A percentile compares a stretch with the other conserved stretches of the same genome.
Conservation (phyloP, 2,888 invertebrate species). For the Polyommatus icarus region DNA sequence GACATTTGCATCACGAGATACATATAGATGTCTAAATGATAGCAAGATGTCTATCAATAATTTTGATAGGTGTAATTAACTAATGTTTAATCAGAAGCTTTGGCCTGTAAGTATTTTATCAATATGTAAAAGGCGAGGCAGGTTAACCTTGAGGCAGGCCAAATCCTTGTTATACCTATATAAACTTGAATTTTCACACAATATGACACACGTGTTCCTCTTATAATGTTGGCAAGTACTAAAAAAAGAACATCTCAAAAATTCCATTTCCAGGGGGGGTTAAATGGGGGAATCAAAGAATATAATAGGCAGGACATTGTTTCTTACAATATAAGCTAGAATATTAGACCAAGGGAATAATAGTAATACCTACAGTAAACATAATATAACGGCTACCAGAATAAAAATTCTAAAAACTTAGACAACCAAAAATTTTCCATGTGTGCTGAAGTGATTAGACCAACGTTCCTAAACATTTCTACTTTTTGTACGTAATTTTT, state of each 20-base stretch:
- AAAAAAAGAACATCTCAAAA: neutral
- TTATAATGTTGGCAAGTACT: neutral
- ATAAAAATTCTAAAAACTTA: neutral
- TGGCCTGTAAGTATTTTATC: neutral
- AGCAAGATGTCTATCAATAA: constrained; percentile 5
- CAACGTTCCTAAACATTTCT: neutral
- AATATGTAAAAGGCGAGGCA: too few species aligned
- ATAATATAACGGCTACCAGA: neutral
- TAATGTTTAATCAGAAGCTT: neutral
- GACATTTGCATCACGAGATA: neutral
- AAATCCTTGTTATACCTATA: too few species aligned
- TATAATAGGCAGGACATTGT: neutral
- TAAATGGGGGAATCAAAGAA: too few species aligned
- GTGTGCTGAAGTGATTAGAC: constrained; percentile 2
- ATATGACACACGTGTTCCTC: neutral
- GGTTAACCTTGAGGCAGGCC: too few species aligned
- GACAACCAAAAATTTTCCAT: neutral
- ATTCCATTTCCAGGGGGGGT: neutral
- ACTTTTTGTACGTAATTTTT: neutral
- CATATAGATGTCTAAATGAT: neutral
- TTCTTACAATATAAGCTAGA: neutral
- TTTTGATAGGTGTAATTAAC: neutral
- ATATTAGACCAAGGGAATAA: neutral
- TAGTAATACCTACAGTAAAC: neutral
- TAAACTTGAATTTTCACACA: too few species aligned